Conservation (phyloP, 2,888 invertebrate genomes). For the Halictus quadricinctus region DNA sequence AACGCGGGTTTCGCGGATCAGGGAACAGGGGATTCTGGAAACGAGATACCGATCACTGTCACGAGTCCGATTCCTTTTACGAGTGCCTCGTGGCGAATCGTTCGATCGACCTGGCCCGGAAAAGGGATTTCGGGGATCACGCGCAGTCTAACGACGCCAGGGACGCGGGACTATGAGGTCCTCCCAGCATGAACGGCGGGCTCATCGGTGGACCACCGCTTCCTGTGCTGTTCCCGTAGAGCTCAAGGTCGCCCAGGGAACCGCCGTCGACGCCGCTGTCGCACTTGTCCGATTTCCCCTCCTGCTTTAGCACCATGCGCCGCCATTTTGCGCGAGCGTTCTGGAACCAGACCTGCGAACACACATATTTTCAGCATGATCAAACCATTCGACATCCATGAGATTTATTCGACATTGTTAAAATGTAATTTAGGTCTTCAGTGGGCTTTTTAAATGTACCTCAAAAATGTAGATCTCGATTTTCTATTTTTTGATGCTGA, state of each 20-base stretch:
- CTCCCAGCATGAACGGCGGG: conserved; percentile 88
- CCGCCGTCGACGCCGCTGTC: conserved; percentile 86
- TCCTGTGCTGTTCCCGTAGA: conserved; percentile 85
- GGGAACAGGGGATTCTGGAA: neutral
- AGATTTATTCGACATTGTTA: neutral
- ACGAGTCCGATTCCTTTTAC: conserved; percentile 13
- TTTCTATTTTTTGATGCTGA: neutral
- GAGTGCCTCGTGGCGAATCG: conserved; percentile 5
- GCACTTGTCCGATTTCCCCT: conserved; percentile 89
- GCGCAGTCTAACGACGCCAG: conserved; percentile 89
- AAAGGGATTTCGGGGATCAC: conserved; percentile 82
- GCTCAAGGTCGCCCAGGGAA: conserved; percentile 82
- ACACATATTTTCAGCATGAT: conserved; percentile 68
- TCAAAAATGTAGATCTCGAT: neutral
- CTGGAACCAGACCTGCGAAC: conserved; percentile 96
- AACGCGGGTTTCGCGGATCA: neutral
- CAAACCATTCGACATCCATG: neutral
- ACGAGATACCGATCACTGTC: conserved; percentile 6
- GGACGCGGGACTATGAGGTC: conserved; percentile 88
- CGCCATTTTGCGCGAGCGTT: conserved; percentile 97
- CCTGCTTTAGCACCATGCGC: conserved; percentile 92
- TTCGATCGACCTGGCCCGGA: conserved; percentile 28
- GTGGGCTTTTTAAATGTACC: accelerated
- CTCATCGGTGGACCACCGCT: conserved; percentile 88
- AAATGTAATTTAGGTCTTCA: neutral